Evolutionary conservation across 1,140 invertebrate genomes (phyloP).

Genomic region (Rhyacophila brunnea): DNA sequence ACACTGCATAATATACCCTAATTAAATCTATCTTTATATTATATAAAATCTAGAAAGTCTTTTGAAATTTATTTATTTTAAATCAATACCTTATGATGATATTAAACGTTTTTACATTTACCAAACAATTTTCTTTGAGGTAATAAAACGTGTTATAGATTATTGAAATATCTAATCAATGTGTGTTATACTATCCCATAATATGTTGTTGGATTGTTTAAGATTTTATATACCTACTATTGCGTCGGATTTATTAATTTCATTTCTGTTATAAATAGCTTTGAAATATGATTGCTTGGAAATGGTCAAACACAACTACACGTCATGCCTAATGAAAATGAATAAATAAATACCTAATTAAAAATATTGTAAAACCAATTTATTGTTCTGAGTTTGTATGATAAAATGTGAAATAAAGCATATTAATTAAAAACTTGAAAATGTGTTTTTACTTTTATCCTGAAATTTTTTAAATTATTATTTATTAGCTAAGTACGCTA

Average conservation of each 20-base stretch:
- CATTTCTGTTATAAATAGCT: not conserved
- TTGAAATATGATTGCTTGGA: not conserved
- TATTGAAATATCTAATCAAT: slow-evolving; percentile 1
- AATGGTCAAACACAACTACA: not conserved
- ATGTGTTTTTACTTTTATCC: too few species aligned
- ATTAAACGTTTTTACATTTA: too few species aligned
- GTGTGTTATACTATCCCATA: not conserved
- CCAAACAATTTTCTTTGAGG: too few species aligned
- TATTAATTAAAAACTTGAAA: slow-evolving; percentile 9
- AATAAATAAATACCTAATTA: not conserved
- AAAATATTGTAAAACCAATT: slow-evolving; percentile 2
- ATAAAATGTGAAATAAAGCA: slow-evolving; percentile 28
- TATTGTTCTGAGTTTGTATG: slow-evolving; percentile 24
- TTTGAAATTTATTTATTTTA: too few species aligned
- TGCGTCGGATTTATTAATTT: not conserved
- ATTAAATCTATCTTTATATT: too few species aligned
- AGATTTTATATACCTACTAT: not conserved
- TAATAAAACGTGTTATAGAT: slow-evolving; percentile 1
- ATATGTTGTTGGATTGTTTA: slow-evolving; percentile 4
- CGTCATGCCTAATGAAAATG: not conserved
- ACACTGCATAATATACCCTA: too few species aligned
- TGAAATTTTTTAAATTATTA: too few species aligned
- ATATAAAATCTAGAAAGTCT: too few species aligned
- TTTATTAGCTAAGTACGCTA: too few species aligned
- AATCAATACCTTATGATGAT: too few species aligned